Evolutionary conservation across 2,888 invertebrate genomes (phyloP).

Genomic region (Pelosia muscerda): DNA sequence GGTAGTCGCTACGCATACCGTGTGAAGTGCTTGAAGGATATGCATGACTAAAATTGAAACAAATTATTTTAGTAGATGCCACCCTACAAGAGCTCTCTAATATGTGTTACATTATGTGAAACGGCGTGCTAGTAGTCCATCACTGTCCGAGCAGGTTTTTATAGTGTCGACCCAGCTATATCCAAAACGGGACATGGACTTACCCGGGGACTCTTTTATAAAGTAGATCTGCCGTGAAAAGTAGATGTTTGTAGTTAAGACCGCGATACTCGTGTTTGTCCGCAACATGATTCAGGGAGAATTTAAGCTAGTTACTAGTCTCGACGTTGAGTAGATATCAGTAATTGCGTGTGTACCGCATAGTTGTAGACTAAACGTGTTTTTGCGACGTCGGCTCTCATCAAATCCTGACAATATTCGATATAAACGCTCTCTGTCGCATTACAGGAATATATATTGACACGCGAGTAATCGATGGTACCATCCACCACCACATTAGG

Average conservation of each 20-base stretch:
- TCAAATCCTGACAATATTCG: conserved; percentile 51
- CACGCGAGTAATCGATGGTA: conserved; percentile 44
- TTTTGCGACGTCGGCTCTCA: conserved; percentile 23
- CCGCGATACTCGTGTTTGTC: conserved; percentile 33
- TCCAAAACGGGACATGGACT: background rate
- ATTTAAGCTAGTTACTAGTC: conserved; percentile 16
- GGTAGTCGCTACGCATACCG: too few species aligned
- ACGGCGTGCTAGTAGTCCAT: background rate
- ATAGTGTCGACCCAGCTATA: background rate
- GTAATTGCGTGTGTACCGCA: conserved; percentile 7
- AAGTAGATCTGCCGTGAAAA: conserved; percentile 5
- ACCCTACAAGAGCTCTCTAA: background rate
- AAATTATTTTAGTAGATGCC: background rate
- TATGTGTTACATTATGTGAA: background rate
- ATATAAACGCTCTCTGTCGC: background rate
- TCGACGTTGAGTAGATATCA: conserved; percentile 2
- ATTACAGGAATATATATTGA: conserved; percentile 44
- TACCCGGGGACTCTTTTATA: conserved; percentile 8
- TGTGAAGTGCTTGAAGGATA: too few species aligned
- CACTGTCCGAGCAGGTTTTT: background rate
- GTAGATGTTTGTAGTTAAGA: conserved; percentile 35
- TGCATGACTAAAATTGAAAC: background rate
- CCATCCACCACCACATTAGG: conserved; percentile 56
- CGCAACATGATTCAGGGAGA: background rate
- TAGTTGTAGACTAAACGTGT: conserved; percentile 5